A percentile compares a stretch with the other conserved stretches of the same genome.
phyloP scores from a whole-genome alignment of 2,113 vertebrate genomes.

The Burhinus bistriatus region DNA sequence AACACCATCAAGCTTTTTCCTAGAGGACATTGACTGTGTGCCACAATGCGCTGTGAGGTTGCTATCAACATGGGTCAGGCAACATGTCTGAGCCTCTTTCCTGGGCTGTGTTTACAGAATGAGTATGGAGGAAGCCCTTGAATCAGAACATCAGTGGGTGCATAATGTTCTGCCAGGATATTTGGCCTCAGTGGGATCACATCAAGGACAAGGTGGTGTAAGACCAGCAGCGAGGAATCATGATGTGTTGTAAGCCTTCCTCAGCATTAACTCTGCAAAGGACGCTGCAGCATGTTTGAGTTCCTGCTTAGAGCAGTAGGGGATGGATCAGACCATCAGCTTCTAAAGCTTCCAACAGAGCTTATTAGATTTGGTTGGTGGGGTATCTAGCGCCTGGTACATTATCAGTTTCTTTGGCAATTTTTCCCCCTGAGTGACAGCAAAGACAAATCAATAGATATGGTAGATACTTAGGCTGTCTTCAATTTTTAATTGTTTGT shows the following conservation, averaged over 20 bases:
- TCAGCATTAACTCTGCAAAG: background rate
- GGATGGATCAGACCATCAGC: background rate
- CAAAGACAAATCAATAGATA: background rate
- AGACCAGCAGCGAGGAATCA: background rate
- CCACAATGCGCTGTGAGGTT: background rate
- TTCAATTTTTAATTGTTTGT: background rate
- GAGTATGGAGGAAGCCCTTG: background rate
- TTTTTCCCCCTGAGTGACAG: background rate
- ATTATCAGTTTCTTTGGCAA: background rate
- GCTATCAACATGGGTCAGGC: background rate
- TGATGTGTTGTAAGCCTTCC: rapidly evolving
- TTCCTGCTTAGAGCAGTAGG: background rate
- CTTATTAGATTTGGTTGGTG: background rate
- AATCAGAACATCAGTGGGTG: background rate
- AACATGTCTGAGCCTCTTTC: background rate
- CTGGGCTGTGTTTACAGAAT: background rate
- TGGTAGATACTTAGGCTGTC: rapidly evolving
- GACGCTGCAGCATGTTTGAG: background rate
- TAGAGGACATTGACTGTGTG: background rate
- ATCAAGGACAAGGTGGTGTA: background rate
- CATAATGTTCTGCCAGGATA: background rate
- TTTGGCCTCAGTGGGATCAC: background rate
- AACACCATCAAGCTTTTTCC: background rate
- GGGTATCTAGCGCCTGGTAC: background rate
- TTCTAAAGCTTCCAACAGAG: background rate